Evolutionary conservation across 30 jellyfish, hydroid and myxozoan genomes (phyloP).

Genomic region (Aurelia sp.): DNA sequence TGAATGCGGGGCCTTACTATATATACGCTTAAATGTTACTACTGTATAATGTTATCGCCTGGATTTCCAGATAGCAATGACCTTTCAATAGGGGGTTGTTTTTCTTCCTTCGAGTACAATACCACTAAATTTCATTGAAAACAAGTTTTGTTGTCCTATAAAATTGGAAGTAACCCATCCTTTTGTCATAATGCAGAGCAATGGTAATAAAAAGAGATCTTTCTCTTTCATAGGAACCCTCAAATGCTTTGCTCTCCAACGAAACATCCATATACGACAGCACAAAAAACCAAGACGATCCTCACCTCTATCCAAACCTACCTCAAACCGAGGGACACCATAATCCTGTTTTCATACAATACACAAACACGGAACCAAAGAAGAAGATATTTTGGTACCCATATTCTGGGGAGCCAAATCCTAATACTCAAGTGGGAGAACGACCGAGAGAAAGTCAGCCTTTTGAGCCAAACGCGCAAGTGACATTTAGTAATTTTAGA

Average conservation of each 20-base stretch:
- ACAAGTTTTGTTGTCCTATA: background rate
- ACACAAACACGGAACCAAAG: conserved; percentile 20
- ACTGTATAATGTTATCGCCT: no score
- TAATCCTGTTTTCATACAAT: conserved; percentile 50
- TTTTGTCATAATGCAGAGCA: no score
- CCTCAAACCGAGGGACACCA: conserved; percentile 22
- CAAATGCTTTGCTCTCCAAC: conserved; percentile 13
- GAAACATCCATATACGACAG: background rate
- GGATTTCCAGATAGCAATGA: no score
- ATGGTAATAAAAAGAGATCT: no score
- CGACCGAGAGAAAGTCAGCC: background rate
- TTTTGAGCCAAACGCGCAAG: background rate
- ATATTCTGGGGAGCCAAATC: conserved; percentile 34
- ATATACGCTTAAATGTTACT: no score
- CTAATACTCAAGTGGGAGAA: background rate
- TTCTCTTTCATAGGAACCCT: background rate
- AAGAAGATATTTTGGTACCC: conserved; percentile 60
- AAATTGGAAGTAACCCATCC: background rate
- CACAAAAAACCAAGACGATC: background rate
- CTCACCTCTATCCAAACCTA: background rate
- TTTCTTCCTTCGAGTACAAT: background rate
- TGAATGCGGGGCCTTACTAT: no score
- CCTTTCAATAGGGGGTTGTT: no score
- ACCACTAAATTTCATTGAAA: background rate
- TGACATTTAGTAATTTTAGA: conserved; percentile 35